Evolutionary conservation across 2,113 vertebrate species (phyloP).

Genomic region (Clarias macrocephalus): DNA sequence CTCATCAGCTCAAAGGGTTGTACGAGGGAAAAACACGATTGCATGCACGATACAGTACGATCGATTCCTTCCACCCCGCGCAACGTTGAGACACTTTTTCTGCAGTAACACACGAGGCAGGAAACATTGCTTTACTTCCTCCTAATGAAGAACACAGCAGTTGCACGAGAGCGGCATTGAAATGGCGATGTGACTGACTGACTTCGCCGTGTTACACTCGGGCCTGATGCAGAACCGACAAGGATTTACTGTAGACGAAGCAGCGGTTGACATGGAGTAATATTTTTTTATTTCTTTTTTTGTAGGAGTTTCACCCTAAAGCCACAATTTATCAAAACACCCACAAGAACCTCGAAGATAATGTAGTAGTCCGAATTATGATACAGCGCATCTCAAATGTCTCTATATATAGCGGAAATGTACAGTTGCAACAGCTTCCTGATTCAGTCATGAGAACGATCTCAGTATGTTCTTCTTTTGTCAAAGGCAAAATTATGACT

Average conservation of each 20-base stretch:
- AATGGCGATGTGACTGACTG: neutral
- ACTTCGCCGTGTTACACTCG: neutral
- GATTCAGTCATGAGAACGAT: too few relatives aligned
- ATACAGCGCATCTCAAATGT: neutral
- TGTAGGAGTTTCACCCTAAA: neutral
- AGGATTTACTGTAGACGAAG: neutral
- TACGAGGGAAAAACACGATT: neutral
- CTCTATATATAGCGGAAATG: neutral
- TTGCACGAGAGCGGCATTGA: conserved; percentile 18
- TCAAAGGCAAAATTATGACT: too few relatives aligned
- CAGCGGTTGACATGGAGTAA: too few relatives aligned
- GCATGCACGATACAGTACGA: neutral
- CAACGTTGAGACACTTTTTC: neutral
- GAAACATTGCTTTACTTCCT: conserved; percentile 52
- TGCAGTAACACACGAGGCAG: conserved; percentile 17
- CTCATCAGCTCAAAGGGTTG: neutral
- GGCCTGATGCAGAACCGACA: neutral
- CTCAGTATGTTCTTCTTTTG: too few relatives aligned
- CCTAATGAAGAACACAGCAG: conserved; percentile 18
- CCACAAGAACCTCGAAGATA: neutral
- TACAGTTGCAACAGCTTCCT: neutral
- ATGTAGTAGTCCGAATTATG: neutral
- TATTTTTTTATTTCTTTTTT: neutral
- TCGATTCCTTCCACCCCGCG: neutral
- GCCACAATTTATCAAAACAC: neutral